Conservation (phyloP, 1,140 invertebrate species). For the Drosophila sulfurigaster region DNA sequence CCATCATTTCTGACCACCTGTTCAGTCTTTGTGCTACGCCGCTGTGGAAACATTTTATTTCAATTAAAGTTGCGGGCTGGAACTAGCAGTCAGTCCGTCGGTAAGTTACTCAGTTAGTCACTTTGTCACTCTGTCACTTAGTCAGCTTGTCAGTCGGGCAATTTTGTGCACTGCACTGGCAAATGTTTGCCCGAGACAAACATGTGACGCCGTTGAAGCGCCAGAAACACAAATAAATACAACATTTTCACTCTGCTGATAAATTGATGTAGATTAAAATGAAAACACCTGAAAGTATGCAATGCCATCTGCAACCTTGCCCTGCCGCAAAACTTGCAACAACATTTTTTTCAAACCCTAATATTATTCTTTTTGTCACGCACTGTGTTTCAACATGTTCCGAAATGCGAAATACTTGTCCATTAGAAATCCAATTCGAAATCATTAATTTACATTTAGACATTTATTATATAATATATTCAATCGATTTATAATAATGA, state of each 20-base stretch:
- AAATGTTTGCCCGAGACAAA: constrained; percentile 66
- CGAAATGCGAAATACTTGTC: not conserved
- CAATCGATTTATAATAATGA: not conserved
- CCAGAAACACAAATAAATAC: constrained; percentile 27
- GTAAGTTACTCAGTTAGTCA: constrained; percentile 9
- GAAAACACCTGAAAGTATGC: constrained; percentile 57
- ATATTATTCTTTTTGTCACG: constrained; percentile 4
- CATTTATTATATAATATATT: not conserved
- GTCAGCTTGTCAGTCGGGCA: constrained; percentile 22
- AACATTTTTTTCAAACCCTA: constrained; percentile 5
- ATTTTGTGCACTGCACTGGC: constrained; percentile 35
- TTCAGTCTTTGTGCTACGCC: constrained; percentile 20
- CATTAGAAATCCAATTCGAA: not conserved
- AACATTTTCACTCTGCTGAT: constrained; percentile 30
- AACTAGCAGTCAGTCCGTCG: constrained; percentile 25
- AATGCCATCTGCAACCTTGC: constrained; percentile 3
- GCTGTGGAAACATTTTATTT: constrained; percentile 68
- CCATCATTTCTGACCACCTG: constrained; percentile 19
- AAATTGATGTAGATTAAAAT: constrained; percentile 63
- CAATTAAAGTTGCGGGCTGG: constrained; percentile 68
- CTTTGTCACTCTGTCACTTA: constrained; percentile 8
- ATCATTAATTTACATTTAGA: not conserved
- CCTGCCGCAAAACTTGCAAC: constrained; percentile 9
- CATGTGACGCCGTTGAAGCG: constrained; percentile 31
- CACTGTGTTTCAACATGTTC: not conserved